Percentiles rank a stretch among this genome's conserved stretches.
Conservation (phyloP, 2,797 vertebrate species). For the Dipus sagitta region DNA sequence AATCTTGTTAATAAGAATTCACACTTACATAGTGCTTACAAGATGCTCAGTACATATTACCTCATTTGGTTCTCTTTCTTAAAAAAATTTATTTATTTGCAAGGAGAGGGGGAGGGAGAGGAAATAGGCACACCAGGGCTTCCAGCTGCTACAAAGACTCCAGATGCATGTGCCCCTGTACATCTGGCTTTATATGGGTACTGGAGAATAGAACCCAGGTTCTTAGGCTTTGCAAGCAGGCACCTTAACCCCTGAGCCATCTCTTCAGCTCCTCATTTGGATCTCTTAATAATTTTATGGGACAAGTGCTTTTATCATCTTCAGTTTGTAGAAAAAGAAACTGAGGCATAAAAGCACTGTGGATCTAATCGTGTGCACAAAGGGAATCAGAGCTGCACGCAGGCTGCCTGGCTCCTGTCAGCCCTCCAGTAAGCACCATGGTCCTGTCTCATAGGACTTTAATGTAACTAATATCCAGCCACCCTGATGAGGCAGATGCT, state of each 20-base stretch:
- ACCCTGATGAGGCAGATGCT: neutral
- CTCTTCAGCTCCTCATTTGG: too few species aligned
- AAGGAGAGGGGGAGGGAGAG: too few species aligned
- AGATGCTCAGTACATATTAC: neutral
- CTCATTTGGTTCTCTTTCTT: neutral
- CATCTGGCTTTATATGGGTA: too few species aligned
- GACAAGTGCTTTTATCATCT: neutral
- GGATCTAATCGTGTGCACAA: neutral
- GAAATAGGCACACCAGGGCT: too few species aligned
- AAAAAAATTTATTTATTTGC: too few species aligned
- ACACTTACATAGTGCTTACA: neutral
- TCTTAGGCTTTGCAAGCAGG: too few species aligned
- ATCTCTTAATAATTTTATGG: neutral
- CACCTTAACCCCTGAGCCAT: too few species aligned
- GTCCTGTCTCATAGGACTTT: neutral
- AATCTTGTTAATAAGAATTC: neutral
- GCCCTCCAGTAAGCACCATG: neutral
- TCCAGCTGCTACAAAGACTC: too few species aligned
- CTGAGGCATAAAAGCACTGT: neutral
- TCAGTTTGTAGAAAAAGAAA: conserved; percentile 29
- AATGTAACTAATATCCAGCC: neutral
- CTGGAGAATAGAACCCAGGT: too few species aligned
- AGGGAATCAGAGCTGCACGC: neutral
- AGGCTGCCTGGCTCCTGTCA: neutral
- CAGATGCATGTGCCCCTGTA: too few species aligned